Evolutionary conservation across 2,888 invertebrate genomes (phyloP).

Genomic region (Limenitis camilla): DNA sequence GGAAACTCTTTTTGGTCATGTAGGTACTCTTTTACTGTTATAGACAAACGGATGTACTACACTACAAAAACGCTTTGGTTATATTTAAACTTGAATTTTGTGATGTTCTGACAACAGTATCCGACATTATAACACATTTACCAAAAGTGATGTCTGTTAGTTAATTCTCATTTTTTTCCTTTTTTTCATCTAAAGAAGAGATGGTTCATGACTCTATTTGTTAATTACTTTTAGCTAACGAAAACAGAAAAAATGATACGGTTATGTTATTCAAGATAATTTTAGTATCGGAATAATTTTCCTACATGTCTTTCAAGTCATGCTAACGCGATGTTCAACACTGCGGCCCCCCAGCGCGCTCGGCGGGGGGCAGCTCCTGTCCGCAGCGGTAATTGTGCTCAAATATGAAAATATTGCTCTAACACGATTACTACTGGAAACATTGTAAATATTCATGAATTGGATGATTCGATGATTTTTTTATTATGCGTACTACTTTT

Average conservation of each 20-base stretch:
- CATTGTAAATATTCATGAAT: conserved; percentile 22
- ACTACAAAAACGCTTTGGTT: too few relatives aligned
- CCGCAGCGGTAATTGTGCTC: conserved; percentile 45
- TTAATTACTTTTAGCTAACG: neutral
- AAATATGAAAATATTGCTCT: conserved; percentile 54
- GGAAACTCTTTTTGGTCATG: too few relatives aligned
- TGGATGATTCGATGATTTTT: neutral
- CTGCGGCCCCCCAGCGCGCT: conserved; percentile 46
- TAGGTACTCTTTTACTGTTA: too few relatives aligned
- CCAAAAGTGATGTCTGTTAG: too few relatives aligned
- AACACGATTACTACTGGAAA: conserved; percentile 39
- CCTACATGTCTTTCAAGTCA: conserved; percentile 2
- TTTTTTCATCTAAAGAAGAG: too few relatives aligned
- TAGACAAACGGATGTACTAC: too few relatives aligned
- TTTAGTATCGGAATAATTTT: conserved; percentile 1
- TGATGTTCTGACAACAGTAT: too few relatives aligned
- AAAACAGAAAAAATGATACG: neutral
- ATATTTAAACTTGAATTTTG: too few relatives aligned
- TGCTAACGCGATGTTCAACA: conserved; percentile 15
- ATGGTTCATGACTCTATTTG: neutral
- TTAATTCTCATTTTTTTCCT: too few relatives aligned
- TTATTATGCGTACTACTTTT: neutral
- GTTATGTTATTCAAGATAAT: neutral
- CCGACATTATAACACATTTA: too few relatives aligned
- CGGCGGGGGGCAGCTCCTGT: conserved; percentile 60